These are phyloP conservation scores for Mirza zaza DNA, from an alignment of 2,113 vertebrate genomes.

Conservation along the genomic window DNA sequence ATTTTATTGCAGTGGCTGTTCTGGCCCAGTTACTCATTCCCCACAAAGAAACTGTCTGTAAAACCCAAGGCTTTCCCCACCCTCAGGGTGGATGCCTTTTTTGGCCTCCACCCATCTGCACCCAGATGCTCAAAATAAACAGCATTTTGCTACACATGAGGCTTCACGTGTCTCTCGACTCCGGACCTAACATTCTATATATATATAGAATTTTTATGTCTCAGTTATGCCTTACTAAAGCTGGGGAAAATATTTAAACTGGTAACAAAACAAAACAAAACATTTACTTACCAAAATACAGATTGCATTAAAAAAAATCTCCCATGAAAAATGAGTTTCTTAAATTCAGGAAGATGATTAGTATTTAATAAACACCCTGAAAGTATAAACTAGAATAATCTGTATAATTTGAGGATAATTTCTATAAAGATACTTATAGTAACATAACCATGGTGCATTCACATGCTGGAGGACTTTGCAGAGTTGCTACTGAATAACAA, in stretches of 20 bases:
- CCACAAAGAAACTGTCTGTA: no score
- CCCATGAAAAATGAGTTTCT: not conserved
- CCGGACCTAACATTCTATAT: not conserved
- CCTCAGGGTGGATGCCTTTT: no score
- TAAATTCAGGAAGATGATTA: slow-evolving; percentile 14
- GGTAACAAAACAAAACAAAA: not conserved
- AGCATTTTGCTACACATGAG: no score
- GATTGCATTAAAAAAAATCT: not conserved
- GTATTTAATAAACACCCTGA: not conserved
- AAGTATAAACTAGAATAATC: not conserved
- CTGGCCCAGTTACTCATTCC: no score
- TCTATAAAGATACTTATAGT: not conserved
- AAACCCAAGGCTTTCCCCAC: no score
- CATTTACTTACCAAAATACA: not conserved
- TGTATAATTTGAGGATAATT: not conserved
- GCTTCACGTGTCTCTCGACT: no score
- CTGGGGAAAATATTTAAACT: not conserved
- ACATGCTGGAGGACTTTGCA: not conserved
- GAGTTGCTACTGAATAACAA: not conserved
- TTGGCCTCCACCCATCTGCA: no score
- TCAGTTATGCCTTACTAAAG: not conserved
- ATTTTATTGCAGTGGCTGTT: no score
- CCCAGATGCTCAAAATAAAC: no score
- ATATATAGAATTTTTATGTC: not conserved
- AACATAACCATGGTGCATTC: not conserved